A percentile compares a stretch with the other conserved stretches of the same genome.
phyloP scores from a whole-genome alignment of 2,797 vertebrate species.

The Bucorvus abyssinicus region DNA sequence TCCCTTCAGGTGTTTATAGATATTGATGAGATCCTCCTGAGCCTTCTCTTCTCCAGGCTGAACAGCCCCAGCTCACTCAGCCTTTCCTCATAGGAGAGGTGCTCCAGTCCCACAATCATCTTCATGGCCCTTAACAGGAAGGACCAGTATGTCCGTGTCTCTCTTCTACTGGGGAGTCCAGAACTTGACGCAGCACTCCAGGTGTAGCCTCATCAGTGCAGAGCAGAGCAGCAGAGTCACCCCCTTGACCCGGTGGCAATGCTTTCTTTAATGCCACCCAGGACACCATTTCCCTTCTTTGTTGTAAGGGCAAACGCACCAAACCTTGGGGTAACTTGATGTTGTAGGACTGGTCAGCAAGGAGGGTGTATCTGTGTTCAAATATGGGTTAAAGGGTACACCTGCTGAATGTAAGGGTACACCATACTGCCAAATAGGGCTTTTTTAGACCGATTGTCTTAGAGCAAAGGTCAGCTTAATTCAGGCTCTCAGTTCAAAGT shows the following conservation, averaged over 20 bases:
- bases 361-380: not conserved
- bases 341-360: not conserved
- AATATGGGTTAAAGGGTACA: not conserved
- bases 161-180: not conserved
- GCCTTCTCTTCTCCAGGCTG: not conserved
- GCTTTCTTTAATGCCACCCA: not conserved
- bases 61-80: not conserved
- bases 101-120: not conserved
- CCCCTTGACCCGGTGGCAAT: not conserved
- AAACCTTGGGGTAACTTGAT: not conserved
- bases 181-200: not conserved
- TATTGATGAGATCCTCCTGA: no score
- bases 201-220: not conserved
- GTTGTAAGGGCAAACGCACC: not conserved
- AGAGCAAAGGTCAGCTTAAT: not conserved
- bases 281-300: not conserved
- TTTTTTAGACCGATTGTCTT: not conserved
- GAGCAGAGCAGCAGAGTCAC: not conserved
- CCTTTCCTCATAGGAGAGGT: not conserved
- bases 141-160: not conserved
- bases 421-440: accelerated
- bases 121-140: not conserved
- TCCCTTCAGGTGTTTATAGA: not conserved
- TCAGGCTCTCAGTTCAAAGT: not conserved
- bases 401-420: no score